Evolutionary conservation across 2,888 invertebrate species (phyloP).

Genomic region (Nineta flava): DNA sequence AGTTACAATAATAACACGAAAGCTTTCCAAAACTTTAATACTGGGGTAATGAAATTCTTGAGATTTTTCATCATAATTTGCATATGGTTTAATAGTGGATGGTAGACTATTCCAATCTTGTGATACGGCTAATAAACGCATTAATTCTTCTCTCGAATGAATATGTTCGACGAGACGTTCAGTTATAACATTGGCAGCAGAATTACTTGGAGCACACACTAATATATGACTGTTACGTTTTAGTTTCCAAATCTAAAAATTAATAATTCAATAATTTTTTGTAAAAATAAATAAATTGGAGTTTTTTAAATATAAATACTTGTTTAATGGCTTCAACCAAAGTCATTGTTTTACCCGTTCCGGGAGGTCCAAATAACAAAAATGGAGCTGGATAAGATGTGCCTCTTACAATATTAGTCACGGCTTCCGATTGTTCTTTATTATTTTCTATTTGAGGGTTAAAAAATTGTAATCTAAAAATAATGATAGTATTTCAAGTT

Average conservation of each 20-base stretch:
- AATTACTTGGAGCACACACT: slow-evolving; percentile 52
- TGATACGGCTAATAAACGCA: slow-evolving; percentile 30
- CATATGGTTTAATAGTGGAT: neutral
- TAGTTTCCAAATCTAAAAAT: neutral
- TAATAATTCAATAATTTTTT: neutral
- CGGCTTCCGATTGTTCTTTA: slow-evolving; percentile 44
- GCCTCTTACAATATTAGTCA: slow-evolving; percentile 46
- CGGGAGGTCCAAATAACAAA: slow-evolving; percentile 76
- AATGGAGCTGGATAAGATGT: slow-evolving; percentile 53
- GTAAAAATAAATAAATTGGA: neutral
- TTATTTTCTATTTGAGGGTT: slow-evolving; percentile 32
- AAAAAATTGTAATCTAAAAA: slow-evolving; percentile 9
- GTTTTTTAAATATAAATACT: slow-evolving; percentile 21
- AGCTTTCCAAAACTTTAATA: neutral
- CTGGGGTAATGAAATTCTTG: slow-evolving; percentile 1
- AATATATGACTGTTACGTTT: slow-evolving; percentile 28
- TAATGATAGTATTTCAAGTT: neutral
- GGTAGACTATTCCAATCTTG: slow-evolving; percentile 21
- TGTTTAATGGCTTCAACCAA: slow-evolving; percentile 56
- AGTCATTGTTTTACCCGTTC: slow-evolving; percentile 61
- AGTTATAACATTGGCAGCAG: slow-evolving; percentile 53
- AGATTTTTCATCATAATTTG: neutral
- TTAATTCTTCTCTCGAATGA: slow-evolving; percentile 19
- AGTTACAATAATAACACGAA: neutral
- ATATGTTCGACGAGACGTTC: slow-evolving; percentile 20